These are phyloP conservation scores for Saguinus imperator DNA, from an alignment of 2,113 vertebrate genomes.

Conservation along the genomic window DNA sequence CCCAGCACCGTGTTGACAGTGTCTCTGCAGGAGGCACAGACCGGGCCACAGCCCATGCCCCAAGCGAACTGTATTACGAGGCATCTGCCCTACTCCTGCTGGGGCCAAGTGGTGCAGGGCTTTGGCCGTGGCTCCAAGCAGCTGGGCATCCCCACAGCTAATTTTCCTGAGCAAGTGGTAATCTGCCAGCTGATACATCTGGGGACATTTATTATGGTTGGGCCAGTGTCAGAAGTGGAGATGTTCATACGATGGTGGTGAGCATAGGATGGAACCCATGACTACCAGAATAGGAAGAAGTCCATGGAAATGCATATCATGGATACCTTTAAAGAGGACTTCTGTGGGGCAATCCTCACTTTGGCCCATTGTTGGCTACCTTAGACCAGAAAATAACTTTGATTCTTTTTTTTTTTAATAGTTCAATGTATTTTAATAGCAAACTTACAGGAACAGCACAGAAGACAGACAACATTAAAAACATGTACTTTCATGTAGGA, in stretches of 20 bases:
- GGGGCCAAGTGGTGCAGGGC: constrained; percentile 91
- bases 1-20: neutral
- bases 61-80: constrained; percentile 61
- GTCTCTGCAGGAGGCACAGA: neutral
- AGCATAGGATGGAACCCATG: too few species aligned
- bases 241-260: too few species aligned
- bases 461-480: constrained; percentile 92
- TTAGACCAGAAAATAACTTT: too few species aligned
- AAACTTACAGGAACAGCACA: constrained; percentile 93
- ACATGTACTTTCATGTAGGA: constrained; percentile 89
- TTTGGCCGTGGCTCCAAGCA: constrained; percentile 96
- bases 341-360: too few species aligned
- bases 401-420: constrained; percentile 28
- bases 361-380: too few species aligned
- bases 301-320: too few species aligned
- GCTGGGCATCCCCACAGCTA: constrained; percentile 92
- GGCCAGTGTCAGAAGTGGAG: too few species aligned
- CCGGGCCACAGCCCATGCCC: neutral
- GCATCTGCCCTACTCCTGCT: constrained; percentile 90
- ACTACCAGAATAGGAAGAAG: too few species aligned
- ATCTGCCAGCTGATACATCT: too few species aligned
- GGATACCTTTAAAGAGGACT: too few species aligned
- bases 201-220: too few species aligned
- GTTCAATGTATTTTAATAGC: constrained; percentile 93
- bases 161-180: too few species aligned